phyloP scores from a whole-genome alignment of 2,113 vertebrate species.

The Brachyistius frenatus region DNA sequence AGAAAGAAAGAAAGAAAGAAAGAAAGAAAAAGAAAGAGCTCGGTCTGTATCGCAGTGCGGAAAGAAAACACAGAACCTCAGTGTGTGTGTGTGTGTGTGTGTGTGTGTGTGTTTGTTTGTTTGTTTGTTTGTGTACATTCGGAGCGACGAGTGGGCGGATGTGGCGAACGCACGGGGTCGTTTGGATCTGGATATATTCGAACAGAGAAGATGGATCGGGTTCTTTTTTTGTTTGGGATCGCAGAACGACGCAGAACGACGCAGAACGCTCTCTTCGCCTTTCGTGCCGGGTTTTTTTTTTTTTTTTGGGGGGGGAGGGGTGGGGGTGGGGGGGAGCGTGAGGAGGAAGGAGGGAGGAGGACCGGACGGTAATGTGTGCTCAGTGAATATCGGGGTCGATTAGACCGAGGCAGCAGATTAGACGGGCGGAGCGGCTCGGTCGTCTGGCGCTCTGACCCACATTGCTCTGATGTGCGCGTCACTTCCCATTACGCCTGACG shows the following conservation, averaged over 20 bases:
- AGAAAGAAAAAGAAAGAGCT: constrained; percentile 15
- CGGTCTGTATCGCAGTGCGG: constrained; percentile 16
- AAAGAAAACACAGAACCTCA: constrained; percentile 12
- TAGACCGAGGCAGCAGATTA: constrained; percentile 88
- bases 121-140: too few species aligned
- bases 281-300: constrained; percentile 30
- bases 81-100: too few species aligned
- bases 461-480: constrained; percentile 84
- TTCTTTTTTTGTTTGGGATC: too few species aligned
- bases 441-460: constrained; percentile 84
- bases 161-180: too few species aligned
- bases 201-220: too few species aligned
- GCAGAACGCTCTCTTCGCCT: not conserved
- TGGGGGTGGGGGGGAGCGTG: constrained; percentile 20
- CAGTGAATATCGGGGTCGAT: constrained; percentile 92
- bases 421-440: constrained; percentile 82
- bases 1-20: not conserved
- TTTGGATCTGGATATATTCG: too few species aligned
- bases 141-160: too few species aligned
- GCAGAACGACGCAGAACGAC: too few species aligned
- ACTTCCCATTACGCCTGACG: constrained; percentile 74
- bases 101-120: too few species aligned
- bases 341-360: not conserved
- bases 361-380: constrained; percentile 80
- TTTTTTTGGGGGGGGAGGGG: not conserved